Conservation (phyloP, 2,797 vertebrate genomes). For the Manis pentadactyla region DNA sequence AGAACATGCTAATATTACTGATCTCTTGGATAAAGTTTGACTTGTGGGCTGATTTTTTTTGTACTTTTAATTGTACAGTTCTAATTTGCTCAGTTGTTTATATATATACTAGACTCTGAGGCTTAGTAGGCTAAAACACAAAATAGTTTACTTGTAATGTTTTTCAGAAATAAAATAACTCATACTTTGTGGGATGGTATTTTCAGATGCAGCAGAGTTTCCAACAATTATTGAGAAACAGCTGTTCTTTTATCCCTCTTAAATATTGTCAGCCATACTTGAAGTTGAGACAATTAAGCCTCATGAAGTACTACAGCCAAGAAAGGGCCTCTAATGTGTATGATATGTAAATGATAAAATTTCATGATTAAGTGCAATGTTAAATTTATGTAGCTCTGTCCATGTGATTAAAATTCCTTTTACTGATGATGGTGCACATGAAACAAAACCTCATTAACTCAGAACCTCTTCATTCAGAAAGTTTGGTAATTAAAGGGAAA, state of each 20-base stretch:
- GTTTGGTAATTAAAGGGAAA: background rate
- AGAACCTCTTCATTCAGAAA: background rate
- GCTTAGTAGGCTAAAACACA: background rate
- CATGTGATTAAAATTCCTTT: constrained; percentile 20
- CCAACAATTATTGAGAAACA: background rate
- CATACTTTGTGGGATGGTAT: background rate
- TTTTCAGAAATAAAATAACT: background rate
- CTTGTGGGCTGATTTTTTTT: background rate
- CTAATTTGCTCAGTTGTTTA: background rate
- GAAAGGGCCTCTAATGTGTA: background rate
- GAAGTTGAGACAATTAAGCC: background rate
- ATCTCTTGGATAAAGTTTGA: background rate
- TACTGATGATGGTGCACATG: background rate
- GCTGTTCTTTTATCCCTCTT: background rate
- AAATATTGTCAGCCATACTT: background rate
- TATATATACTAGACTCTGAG: background rate
- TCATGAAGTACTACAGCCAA: background rate
- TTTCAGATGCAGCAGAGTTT: background rate
- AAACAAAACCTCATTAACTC: background rate
- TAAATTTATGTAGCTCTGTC: background rate
- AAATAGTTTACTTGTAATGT: background rate
- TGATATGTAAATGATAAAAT: constrained; percentile 15
- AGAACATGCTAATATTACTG: background rate
- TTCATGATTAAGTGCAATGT: background rate
- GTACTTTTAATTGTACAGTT: background rate